These are phyloP conservation scores for Mus caroli DNA, from an alignment of 2,797 vertebrate genomes.

Conservation along the genomic window DNA sequence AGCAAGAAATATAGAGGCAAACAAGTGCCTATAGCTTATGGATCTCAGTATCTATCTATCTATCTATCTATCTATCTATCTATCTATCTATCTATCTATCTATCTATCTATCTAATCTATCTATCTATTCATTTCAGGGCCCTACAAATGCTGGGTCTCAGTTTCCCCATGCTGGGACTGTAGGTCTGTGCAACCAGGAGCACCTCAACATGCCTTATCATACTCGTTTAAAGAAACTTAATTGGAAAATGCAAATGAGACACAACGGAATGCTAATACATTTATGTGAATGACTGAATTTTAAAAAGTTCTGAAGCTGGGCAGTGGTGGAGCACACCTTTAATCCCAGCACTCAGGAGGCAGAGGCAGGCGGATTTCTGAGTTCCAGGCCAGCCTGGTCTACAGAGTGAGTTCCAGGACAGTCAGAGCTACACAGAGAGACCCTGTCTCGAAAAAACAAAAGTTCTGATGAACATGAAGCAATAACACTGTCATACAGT, in stretches of 20 bases:
- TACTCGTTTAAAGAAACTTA: not conserved
- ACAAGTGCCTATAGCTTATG: not conserved
- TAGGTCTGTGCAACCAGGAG: not conserved
- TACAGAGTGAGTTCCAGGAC: no score
- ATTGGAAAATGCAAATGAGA: constrained; percentile 15
- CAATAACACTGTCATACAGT: not conserved
- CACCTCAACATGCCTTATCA: not conserved
- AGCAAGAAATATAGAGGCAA: not conserved
- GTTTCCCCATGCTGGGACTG: not conserved
- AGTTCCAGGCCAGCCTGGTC: no score
- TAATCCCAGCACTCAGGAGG: no score
- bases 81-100: not conserved
- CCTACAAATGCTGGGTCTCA: not conserved
- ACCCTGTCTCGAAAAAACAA: no score
- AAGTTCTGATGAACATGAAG: not conserved
- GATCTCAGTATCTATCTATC: not conserved
- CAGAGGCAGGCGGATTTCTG: no score
- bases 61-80: not conserved
- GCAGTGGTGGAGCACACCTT: no score
- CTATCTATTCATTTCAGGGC: not conserved
- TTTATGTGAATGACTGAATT: not conserved
- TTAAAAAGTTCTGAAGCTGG: no score
- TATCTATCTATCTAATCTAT: not conserved
- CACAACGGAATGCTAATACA: not conserved
- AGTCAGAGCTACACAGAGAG: no score